Percentiles rank a stretch among this genome's conserved stretches.
Conservation (phyloP, 2,113 vertebrate genomes). For the Chaetodon auriga region DNA sequence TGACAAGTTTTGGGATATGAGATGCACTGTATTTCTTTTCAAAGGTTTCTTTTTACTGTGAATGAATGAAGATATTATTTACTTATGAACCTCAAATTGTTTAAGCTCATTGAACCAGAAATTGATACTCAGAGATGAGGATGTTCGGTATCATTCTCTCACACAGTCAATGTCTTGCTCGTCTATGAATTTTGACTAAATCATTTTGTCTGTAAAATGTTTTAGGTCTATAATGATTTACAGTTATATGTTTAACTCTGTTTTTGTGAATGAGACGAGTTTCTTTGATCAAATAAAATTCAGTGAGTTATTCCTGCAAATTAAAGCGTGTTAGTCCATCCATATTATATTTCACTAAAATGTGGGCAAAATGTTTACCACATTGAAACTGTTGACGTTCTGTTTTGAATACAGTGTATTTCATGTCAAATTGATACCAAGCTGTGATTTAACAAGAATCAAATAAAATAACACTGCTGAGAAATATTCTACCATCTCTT, state of each 20-base stretch:
- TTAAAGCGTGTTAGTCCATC: not conserved
- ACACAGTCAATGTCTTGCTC: not conserved
- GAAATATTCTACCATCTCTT: not conserved
- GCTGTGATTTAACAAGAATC: not conserved
- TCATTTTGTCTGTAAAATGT: slow-evolving; percentile 3
- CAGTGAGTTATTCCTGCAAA: slow-evolving; percentile 1
- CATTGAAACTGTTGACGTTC: not conserved
- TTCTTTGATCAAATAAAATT: not conserved
- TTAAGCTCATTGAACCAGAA: not conserved
- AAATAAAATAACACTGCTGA: not conserved
- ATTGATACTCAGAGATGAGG: not conserved
- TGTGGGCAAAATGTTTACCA: slow-evolving; percentile 27
- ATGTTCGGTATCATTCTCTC: not conserved
- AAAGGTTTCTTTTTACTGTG: not conserved
- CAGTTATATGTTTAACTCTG: not conserved
- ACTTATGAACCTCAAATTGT: not conserved
- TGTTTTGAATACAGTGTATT: slow-evolving; percentile 15
- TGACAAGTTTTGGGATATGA: not conserved
- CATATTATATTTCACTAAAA: slow-evolving; percentile 7
- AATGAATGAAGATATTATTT: not conserved
- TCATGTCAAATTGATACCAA: not conserved
- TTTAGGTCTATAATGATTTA: not conserved
- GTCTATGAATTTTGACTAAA: slow-evolving; percentile 23
- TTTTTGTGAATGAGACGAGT: not conserved
- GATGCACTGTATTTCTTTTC: not conserved